phyloP scores from a whole-genome alignment of 2,888 invertebrate genomes.

The Sarcophaga carnaria region DNA sequence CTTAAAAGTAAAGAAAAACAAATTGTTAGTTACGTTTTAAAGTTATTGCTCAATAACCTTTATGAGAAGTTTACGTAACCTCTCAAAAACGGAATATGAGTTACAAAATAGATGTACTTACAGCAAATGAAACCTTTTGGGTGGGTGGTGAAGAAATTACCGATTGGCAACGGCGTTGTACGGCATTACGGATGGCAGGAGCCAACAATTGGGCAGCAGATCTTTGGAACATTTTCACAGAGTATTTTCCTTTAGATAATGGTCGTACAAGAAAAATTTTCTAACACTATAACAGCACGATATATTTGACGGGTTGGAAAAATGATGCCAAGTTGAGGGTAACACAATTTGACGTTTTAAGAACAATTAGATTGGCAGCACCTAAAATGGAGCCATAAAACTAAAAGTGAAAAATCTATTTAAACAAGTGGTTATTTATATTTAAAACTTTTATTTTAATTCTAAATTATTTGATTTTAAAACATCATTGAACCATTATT shows the following conservation, averaged over 20 bases:
- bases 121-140: conserved; percentile 77
- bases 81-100: conserved; percentile 3
- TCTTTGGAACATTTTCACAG: conserved; percentile 77
- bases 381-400: background rate
- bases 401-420: too few species aligned
- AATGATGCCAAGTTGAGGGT: conserved; percentile 3
- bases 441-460: too few species aligned
- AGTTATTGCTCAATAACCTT: background rate
- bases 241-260: conserved; percentile 18
- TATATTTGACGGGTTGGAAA: background rate
- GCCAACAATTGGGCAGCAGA: conserved; percentile 78
- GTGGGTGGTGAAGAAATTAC: conserved; percentile 80
- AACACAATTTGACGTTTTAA: background rate
- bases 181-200: conserved; percentile 77
- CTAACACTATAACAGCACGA: conserved; percentile 31
- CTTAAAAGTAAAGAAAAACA: conserved; percentile 72
- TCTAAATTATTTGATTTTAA: too few species aligned
- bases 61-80: conserved; percentile 69
- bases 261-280: conserved; percentile 21
- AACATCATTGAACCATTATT: too few species aligned
- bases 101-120: conserved; percentile 73
- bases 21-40: background rate
- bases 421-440: too few species aligned
- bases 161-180: conserved; percentile 79
- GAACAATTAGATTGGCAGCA: background rate